These are phyloP conservation scores for Drosophila formosana DNA, from an alignment of 2,888 invertebrate genomes.

Conservation along the genomic window DNA sequence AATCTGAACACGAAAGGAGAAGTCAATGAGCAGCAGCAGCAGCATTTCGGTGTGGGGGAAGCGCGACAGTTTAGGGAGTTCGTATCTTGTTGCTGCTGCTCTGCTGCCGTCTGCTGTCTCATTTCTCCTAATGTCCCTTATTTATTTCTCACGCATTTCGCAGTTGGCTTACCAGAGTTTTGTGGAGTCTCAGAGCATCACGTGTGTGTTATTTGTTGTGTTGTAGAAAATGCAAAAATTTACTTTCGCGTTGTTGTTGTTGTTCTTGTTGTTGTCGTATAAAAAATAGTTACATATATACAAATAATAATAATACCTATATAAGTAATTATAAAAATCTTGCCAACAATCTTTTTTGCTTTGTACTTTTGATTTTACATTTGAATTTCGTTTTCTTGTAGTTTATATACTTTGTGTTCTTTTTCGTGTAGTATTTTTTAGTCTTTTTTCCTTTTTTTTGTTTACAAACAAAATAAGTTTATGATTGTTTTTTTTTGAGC, in stretches of 20 bases:
- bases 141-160: conserved; percentile 21
- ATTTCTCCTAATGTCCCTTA: conserved; percentile 11
- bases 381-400: conserved; percentile 64
- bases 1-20: conserved; percentile 46
- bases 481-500: conserved; percentile 35
- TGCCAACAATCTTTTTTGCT: conserved; percentile 78
- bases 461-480: conserved; percentile 43
- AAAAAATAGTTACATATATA: conserved; percentile 71
- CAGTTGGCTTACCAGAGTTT: conserved; percentile 55
- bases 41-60: not conserved
- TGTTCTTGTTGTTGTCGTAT: conserved; percentile 64
- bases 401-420: conserved; percentile 16
- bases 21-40: conserved; percentile 19
- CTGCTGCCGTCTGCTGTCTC: conserved; percentile 13
- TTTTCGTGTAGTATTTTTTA: conserved; percentile 13
- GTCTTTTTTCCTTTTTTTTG: conserved; percentile 15
- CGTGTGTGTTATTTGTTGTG: conserved; percentile 38
- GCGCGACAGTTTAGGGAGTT: not conserved
- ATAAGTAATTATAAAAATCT: conserved; percentile 70
- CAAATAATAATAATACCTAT: conserved; percentile 75
- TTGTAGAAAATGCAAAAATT: conserved; percentile 35
- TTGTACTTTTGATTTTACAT: conserved; percentile 77
- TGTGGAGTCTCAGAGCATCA: conserved; percentile 57
- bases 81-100: conserved; percentile 2
- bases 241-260: conserved; percentile 49